Evolutionary conservation across 2,113 vertebrate species (phyloP).

Genomic region (Calidris pugnax): DNA sequence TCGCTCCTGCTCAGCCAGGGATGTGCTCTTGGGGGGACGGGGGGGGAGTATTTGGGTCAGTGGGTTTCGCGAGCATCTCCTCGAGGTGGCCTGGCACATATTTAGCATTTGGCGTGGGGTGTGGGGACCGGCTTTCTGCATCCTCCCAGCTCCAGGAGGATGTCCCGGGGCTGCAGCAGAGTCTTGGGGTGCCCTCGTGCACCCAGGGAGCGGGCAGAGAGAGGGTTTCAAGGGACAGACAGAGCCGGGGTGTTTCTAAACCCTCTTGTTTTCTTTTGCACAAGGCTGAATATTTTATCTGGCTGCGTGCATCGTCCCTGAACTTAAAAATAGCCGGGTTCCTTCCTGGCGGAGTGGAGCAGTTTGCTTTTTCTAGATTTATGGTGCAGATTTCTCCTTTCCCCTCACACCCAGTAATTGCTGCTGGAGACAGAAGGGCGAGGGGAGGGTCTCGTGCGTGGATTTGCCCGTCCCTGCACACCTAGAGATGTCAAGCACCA

Average conservation of each 20-base stretch:
- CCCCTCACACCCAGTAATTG: not conserved
- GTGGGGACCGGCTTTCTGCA: not conserved
- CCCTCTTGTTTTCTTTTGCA: slow-evolving; percentile 38
- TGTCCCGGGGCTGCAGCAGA: fast-evolving
- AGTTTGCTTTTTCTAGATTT: slow-evolving; percentile 41
- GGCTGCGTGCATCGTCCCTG: not conserved
- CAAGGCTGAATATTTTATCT: slow-evolving; percentile 35
- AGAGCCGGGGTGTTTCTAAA: not conserved
- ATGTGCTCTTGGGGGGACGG: too few species aligned
- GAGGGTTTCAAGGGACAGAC: not conserved
- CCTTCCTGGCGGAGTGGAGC: slow-evolving; percentile 6
- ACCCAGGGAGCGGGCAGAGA: not conserved
- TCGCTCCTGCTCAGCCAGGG: not conserved
- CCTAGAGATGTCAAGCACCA: too few species aligned
- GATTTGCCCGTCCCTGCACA: not conserved
- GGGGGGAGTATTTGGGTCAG: slow-evolving; percentile 1
- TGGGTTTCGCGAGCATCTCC: not conserved
- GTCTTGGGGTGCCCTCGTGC: not conserved
- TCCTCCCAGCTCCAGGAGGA: not conserved
- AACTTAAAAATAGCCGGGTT: slow-evolving; percentile 18
- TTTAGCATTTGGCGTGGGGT: not conserved
- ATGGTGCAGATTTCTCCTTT: not conserved
- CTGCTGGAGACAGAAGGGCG: not conserved
- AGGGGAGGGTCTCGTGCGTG: not conserved
- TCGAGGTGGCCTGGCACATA: not conserved